Percentiles rank a stretch among this genome's conserved stretches.
phyloP scores from a whole-genome alignment of 2,113 vertebrate genomes.

The Orycteropus afer region DNA sequence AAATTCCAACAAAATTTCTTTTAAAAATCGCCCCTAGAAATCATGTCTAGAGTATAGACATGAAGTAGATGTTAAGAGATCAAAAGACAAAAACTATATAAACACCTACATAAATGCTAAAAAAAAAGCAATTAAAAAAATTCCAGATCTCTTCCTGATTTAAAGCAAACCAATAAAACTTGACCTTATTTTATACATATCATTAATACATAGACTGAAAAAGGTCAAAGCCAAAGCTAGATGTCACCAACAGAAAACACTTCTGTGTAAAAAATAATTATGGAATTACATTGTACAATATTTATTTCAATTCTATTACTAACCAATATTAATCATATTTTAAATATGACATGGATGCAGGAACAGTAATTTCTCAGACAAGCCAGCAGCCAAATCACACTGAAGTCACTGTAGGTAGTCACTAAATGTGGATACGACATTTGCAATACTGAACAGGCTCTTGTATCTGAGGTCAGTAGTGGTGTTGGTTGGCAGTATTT shows the following conservation, averaged over 20 bases:
- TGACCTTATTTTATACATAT: background rate
- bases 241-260: background rate
- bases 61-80: background rate
- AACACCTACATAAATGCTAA: background rate
- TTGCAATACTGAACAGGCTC: fast-evolving
- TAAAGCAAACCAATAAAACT: slow-evolving; percentile 4
- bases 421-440: background rate
- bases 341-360: background rate
- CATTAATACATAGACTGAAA: background rate
- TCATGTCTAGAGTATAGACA: background rate
- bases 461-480: background rate
- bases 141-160: background rate
- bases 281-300: background rate
- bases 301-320: background rate
- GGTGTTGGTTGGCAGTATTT: background rate
- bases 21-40: background rate
- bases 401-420: too few relatives aligned
- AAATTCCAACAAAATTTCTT: background rate
- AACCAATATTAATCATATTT: background rate
- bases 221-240: background rate
- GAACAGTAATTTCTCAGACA: background rate
- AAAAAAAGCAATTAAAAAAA: background rate
- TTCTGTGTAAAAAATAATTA: background rate
- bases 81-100: background rate
- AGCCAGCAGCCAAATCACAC: background rate